Evolutionary conservation across 2,113 vertebrate species (phyloP), one percentile per base, ranked within the genome.

Genomic region (Pygoscelis antarcticus): DNA sequence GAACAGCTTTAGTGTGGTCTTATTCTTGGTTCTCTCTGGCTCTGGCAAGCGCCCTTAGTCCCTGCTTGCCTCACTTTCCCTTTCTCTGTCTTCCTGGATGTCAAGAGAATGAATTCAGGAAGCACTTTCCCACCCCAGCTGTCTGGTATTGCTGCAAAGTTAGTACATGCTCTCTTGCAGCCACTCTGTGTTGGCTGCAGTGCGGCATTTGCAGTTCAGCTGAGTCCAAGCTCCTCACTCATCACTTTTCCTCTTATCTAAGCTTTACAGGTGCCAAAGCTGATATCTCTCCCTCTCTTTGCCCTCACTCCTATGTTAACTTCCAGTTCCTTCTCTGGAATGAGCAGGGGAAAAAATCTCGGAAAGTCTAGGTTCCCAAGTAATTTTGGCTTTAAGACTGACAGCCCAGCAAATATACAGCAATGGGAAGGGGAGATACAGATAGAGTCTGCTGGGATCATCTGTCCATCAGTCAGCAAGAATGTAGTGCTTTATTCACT

Each of bases 401-500:
- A 38, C 74, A 95, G 29, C 49, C 75, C 44, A 85, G 78, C 20
- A 89, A 91, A 87, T 80, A n/a, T 4, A 70, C 27, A 91, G 66
- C 65, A 75, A 15, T 77, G 71, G 49, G 44, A 91, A 82, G 27
- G n/a, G 16, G 36, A 84, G 47, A 75, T 68, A 38, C 36, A 66
- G 65, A 68, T 46, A 60, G n/a, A 74, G 71, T 51, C 80, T 92
- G 55, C 78, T 60, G 49, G 52, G 66, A 83, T 93, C 68, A 71
- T 96, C 81, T 96, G 80, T 93, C 94, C 74, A 66, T 93, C 94
- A 90, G 47, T 68, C 68, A 75, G 80, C 61, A 91, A 57, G 66
- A 83, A 46, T 20, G 38, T 44, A 89, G 80, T 90, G 51, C 79
- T 95, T 95, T 93, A 89, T 88, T 93, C 94, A 90, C 71, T 98